Evolutionary conservation across 2,888 invertebrate species (phyloP).

Genomic region (Caenorhabditis zanzibari): DNA sequence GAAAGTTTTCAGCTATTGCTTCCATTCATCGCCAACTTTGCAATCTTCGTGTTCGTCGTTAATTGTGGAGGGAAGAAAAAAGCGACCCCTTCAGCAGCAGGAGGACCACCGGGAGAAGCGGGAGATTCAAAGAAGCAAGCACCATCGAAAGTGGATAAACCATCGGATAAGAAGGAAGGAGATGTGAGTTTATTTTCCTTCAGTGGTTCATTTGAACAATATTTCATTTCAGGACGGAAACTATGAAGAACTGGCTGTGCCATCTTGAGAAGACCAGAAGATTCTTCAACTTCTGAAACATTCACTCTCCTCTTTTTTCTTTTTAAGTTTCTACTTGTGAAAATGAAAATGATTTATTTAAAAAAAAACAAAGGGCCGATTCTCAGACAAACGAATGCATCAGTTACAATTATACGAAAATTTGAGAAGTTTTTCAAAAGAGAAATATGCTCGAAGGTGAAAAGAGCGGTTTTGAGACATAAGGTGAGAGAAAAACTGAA

Average conservation of each 20-base stretch:
- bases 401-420: too few species aligned
- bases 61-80: conserved; percentile 3
- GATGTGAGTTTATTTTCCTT: neutral
- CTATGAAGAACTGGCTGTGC: conserved; percentile 2
- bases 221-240: neutral
- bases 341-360: neutral
- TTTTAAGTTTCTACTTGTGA: neutral
- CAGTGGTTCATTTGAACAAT: neutral
- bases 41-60: neutral
- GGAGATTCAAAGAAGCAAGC: neutral
- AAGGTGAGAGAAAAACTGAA: too few species aligned
- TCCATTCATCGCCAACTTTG: conserved; percentile 2
- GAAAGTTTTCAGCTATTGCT: neutral
- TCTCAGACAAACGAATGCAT: too few species aligned
- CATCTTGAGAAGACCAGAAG: neutral
- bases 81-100: neutral
- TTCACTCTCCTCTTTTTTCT: neutral
- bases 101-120: neutral
- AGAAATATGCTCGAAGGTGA: too few species aligned
- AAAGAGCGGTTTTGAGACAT: too few species aligned
- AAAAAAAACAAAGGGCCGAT: too few species aligned
- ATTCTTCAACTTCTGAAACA: neutral
- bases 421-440: too few species aligned
- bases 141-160: neutral
- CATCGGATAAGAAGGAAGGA: neutral